Percentiles rank a stretch among this genome's conserved stretches.
Evolutionary conservation across 2,797 vertebrate genomes (phyloP).

Genomic region (Helostoma temminkii): DNA sequence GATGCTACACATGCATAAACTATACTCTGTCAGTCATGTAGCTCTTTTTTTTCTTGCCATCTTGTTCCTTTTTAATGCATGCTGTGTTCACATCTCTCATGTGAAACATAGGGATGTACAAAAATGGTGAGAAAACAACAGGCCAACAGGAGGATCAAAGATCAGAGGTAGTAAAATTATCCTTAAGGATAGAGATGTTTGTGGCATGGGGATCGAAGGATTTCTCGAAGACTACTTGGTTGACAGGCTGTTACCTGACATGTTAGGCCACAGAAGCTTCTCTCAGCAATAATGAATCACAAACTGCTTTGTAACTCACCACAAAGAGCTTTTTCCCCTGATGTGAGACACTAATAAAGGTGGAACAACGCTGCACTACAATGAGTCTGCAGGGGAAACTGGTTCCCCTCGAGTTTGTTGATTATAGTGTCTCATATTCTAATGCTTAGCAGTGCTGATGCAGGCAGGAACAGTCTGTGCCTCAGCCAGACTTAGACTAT

Average conservation of each 20-base stretch:
- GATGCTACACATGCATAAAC: constrained; percentile 2
- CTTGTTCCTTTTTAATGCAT: not conserved
- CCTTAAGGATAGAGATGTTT: constrained; percentile 18
- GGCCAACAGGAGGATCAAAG: not conserved
- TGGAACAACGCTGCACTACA: constrained; percentile 27
- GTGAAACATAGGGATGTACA: constrained; percentile 4
- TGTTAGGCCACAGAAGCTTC: constrained; percentile 43
- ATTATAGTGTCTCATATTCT: constrained; percentile 47
- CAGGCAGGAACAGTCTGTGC: constrained; percentile 30
- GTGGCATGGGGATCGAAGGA: not conserved
- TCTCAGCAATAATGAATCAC: constrained; percentile 45
- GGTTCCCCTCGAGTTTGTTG: constrained; percentile 47
- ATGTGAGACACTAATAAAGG: constrained; percentile 50
- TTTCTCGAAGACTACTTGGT: constrained; percentile 14
- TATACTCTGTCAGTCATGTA: not conserved
- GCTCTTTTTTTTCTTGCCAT: not conserved
- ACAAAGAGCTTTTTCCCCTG: constrained; percentile 26
- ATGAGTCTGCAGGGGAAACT: constrained; percentile 44
- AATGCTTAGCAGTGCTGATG: constrained; percentile 48
- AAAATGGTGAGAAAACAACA: not conserved
- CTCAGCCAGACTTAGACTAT: constrained; percentile 33
- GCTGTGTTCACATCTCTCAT: not conserved
- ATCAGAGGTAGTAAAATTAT: not conserved
- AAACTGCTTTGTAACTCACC: constrained; percentile 41
- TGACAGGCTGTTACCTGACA: constrained; percentile 7